These are phyloP conservation scores for Catharus minimus DNA, from an alignment of 2,113 vertebrate genomes.

Conservation along the genomic window DNA sequence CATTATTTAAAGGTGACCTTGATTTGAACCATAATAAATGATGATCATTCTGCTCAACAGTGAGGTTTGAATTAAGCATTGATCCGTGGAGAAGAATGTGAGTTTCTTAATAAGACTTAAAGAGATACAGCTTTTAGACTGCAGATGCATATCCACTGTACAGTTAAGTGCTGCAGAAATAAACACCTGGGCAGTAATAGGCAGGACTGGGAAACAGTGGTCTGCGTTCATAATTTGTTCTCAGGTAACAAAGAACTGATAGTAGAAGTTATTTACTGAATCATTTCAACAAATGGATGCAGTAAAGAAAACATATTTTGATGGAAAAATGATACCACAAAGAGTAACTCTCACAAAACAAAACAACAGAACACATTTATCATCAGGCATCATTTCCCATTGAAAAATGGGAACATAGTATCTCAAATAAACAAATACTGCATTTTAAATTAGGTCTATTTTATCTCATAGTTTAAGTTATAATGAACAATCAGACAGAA, in stretches of 20 bases:
- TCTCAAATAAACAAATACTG: not conserved
- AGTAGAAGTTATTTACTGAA: not conserved
- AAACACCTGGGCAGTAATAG: not conserved
- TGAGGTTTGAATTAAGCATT: not conserved
- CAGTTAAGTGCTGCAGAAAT: not conserved
- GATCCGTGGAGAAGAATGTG: not conserved
- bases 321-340: not conserved
- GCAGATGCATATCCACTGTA: not conserved
- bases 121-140: not conserved
- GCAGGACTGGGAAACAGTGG: not conserved
- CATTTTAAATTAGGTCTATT: not conserved
- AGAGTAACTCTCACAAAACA: not conserved
- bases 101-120: not conserved
- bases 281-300: not conserved
- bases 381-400: not conserved
- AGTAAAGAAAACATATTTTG: not conserved
- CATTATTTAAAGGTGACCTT: not conserved
- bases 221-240: not conserved
- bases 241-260: not conserved
- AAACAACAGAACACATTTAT: not conserved
- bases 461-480: not conserved
- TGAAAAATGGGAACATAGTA: not conserved
- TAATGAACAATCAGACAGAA: not conserved
- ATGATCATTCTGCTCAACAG: not conserved
- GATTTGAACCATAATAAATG: not conserved